phyloP scores from a whole-genome alignment of 2,113 vertebrate genomes.

The Falco punctatus region DNA sequence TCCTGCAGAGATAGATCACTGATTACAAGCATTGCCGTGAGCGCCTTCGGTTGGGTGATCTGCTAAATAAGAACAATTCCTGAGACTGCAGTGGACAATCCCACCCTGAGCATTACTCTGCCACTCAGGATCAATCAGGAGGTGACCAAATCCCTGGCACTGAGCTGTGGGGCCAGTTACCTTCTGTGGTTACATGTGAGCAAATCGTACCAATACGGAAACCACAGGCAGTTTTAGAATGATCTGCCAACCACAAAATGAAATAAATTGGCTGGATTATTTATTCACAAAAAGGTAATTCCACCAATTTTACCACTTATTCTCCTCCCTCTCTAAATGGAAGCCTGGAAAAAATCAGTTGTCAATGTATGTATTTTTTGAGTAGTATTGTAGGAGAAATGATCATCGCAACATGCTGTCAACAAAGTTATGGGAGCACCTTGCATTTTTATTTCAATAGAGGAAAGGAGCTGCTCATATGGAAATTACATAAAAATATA shows the following conservation, averaged over 20 bases:
- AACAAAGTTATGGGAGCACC: neutral
- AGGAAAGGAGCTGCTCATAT: neutral
- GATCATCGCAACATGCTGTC: neutral
- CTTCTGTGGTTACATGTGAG: neutral
- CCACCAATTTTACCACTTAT: neutral
- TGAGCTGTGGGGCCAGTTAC: neutral
- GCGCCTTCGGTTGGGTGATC: neutral
- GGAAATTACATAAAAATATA: neutral
- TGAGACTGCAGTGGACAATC: neutral
- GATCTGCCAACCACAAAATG: neutral
- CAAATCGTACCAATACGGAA: neutral
- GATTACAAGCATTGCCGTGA: neutral
- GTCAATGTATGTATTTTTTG: neutral
- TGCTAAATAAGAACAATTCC: neutral
- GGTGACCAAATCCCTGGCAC: neutral
- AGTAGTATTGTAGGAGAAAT: neutral
- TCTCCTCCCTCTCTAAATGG: neutral
- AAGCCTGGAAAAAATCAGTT: neutral
- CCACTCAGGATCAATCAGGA: neutral
- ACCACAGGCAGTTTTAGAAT: neutral
- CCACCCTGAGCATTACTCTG: neutral
- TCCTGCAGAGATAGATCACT: neutral
- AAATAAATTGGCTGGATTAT: neutral
- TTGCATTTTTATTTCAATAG: neutral
- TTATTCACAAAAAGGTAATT: neutral